A percentile compares a stretch with the other conserved stretches of the same genome.
These are phyloP conservation scores for Pholis gunnellus DNA, from an alignment of 2,113 vertebrate species.

Conservation along the genomic window DNA sequence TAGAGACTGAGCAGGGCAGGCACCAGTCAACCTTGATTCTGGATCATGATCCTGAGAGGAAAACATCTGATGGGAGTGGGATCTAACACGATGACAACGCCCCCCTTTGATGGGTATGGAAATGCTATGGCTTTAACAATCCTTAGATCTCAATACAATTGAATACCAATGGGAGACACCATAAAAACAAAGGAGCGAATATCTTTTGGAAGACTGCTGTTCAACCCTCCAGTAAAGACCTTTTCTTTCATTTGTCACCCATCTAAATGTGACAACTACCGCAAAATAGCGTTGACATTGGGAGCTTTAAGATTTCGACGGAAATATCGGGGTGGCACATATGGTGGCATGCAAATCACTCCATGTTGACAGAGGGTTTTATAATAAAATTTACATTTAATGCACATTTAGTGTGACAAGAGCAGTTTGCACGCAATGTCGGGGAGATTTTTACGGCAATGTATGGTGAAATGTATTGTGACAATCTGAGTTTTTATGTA, in stretches of 20 bases:
- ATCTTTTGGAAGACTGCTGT: too few relatives aligned
- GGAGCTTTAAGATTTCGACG: background rate
- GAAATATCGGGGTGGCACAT: background rate
- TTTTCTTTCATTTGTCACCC: background rate
- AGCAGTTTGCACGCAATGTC: background rate
- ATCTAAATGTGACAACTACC: background rate
- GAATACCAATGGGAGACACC: too few relatives aligned
- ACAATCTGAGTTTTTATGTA: background rate
- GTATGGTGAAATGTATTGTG: background rate
- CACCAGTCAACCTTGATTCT: too few relatives aligned
- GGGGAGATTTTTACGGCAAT: background rate
- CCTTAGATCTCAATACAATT: too few relatives aligned
- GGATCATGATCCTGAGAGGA: too few relatives aligned
- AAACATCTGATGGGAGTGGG: too few relatives aligned
- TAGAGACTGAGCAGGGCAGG: too few relatives aligned
- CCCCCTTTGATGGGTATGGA: too few relatives aligned
- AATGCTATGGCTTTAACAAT: too few relatives aligned
- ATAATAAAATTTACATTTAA: background rate
- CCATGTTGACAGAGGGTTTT: background rate
- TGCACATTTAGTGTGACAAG: background rate
- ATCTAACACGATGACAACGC: too few relatives aligned
- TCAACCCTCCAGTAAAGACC: too few relatives aligned
- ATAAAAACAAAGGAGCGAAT: too few relatives aligned
- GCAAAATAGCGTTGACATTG: background rate
- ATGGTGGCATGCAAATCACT: background rate